Evolutionary conservation across 2,888 invertebrate species (phyloP), one percentile per base, ranked within the genome.

Genomic region (Mythimna loreyi): DNA sequence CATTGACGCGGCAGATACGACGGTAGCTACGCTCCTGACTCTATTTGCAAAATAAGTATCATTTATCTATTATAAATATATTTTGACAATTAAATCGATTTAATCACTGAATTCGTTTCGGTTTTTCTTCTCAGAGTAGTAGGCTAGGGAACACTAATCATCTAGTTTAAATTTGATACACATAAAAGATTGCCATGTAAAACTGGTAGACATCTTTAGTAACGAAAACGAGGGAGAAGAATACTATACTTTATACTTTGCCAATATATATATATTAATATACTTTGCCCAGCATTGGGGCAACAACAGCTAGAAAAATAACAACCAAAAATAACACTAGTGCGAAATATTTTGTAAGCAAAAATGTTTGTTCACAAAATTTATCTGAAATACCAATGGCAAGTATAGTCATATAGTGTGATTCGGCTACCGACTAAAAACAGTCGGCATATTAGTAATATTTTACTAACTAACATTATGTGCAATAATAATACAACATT

Each of bases 401-500:
- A 25, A 25, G 8, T 28, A 40, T 40, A 69, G 52, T 64, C 28
- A 8, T 19, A 61, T 19, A 61, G 28, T 65, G 49, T 47, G 13
- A 50, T 56, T 70, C 75, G 67, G 57, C 8, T 8, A 21, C 61
- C 56, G 66, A 80, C 67, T 74, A 58, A 73, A 69, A 55, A 66
- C 59, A 74, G 43, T 73, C 71, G 11, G 36, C 50, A 56, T 65
- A 65, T 19, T 55, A 30, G 21, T 47, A 67, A 59, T 61, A 73
- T 61, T 73, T 70, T 5, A 69, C 57, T 74, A 72, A 66, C 71
- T 75, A 74, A 53, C 36, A 36, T 5, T 40, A 59, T 77, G 72
- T 79, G 77, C 70, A 73, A 67, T 79, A 74, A 66, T 60, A 67
- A 79, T 71, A 21, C 72, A 40, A 80, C 52, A 57, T 69, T 79